Base-by-base conservation (phyloP, 2,888 invertebrate species). In the Thelaira solivaga region DNA sequence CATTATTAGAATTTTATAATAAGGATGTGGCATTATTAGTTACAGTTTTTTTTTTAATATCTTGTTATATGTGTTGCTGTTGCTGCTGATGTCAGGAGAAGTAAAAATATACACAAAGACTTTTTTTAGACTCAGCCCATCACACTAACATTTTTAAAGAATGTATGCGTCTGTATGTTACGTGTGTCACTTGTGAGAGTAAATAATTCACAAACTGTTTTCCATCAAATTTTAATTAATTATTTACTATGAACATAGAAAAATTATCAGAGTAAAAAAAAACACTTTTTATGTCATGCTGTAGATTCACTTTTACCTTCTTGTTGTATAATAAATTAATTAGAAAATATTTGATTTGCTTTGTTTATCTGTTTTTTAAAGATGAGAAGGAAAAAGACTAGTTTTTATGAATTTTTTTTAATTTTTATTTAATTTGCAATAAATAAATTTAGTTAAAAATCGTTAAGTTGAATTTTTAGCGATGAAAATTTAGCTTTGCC, bases 201-300 rank as follows among this genome's bases (percentile, higher is more conserved):
- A 86, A 86, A 86, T 87, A 87, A 86, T 85, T 86, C 85, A 86
- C 85, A 71, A 85, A 86, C 85, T 84, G 83, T 86, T 86, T 86
- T 87, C 87, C 86, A 86, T 86, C 87, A 87, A 86, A 86, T 87
- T 87, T 87, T 86, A 86, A 86, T 86, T 87, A 87, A 87, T 86
- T 86, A 87, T 86, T 87, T 85, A 86, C 83, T 82, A 83, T 83
- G 62, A n/a, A 64, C n/a, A 55, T 34, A 31, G 22, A 47, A 47
- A 47, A 43, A 64, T 24, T 55, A 39, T 47, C 7, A 24, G 20
- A 41, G 45, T 34, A 64, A 83, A 83, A 84, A 83, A 24, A 34
- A 55, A 13, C 29, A 61, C 47, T 68, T 67, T 68, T n/a, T 5
- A 22, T 26, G 55, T 53, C 53, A 45, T 16, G 24, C n/a, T n/a